phyloP scores from a whole-genome alignment of 1,140 invertebrate genomes.

The Apis dorsata region DNA sequence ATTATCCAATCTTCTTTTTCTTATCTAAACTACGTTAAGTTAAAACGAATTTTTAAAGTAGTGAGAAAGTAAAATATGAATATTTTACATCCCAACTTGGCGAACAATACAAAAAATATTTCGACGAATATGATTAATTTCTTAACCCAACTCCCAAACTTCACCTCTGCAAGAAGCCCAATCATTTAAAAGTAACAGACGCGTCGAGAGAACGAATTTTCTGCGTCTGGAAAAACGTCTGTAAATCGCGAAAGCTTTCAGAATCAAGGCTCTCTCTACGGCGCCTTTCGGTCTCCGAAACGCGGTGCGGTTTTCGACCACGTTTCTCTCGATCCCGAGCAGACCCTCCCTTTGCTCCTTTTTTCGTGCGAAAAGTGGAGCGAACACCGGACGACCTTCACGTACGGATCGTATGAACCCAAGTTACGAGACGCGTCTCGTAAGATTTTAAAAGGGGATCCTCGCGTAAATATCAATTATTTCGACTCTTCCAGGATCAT shows the following conservation, averaged over 20 bases:
- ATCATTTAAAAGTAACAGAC: not conserved
- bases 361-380: constrained; percentile 68
- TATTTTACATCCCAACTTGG: too few species aligned
- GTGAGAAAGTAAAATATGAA: too few species aligned
- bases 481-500: not conserved
- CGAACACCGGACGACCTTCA: constrained; percentile 70
- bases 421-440: constrained; percentile 32
- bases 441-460: constrained; percentile 45
- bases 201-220: not conserved
- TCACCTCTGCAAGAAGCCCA: too few species aligned
- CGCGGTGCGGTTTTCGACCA: constrained; percentile 29
- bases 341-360: not conserved
- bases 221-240: not conserved
- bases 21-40: too few species aligned
- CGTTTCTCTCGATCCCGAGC: constrained; percentile 1
- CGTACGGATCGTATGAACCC: constrained; percentile 62
- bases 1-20: too few species aligned
- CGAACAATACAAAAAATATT: too few species aligned
- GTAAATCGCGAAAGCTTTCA: constrained; percentile 12
- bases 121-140: too few species aligned
- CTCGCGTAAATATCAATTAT: constrained; percentile 49
- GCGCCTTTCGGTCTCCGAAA: constrained; percentile 32
- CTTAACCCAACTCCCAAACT: too few species aligned
- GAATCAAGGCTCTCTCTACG: constrained; percentile 9
- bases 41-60: too few species aligned